Percentiles rank a stretch among this genome's conserved stretches.
These are phyloP conservation scores for Rhingia rostrata DNA, from an alignment of 2,888 invertebrate species.

Conservation along the genomic window DNA sequence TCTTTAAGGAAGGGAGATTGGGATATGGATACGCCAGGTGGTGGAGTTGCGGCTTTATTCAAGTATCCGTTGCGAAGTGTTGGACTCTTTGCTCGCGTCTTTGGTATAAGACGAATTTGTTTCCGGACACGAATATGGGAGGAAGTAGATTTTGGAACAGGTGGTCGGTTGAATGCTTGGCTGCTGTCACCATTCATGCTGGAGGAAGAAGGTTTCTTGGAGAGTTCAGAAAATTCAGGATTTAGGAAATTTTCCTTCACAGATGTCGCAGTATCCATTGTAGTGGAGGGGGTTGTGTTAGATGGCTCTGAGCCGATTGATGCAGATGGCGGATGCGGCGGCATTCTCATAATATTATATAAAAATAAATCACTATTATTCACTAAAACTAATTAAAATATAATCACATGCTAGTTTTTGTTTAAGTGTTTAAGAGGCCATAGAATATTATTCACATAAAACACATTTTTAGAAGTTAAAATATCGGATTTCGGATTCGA, in stretches of 20 bases:
- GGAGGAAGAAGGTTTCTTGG: conserved; percentile 34
- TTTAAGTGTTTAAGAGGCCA: conserved; percentile 1
- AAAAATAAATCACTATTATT: conserved; percentile 3
- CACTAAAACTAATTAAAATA: conserved; percentile 12
- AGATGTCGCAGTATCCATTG: conserved; percentile 43
- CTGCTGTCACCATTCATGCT: conserved; percentile 51
- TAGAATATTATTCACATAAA: conserved; percentile 16
- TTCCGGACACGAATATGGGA: conserved; percentile 79
- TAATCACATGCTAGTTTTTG: conserved; percentile 31
- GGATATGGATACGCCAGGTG: conserved; percentile 41
- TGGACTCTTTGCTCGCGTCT: conserved; percentile 77
- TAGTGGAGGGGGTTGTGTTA: conserved; percentile 32
- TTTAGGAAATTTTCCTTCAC: conserved; percentile 51
- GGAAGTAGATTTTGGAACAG: conserved; percentile 79
- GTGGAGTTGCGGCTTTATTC: conserved; percentile 53
- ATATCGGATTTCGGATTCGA: conserved; percentile 68
- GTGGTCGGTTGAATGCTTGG: conserved; percentile 76
- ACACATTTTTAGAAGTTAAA: neutral
- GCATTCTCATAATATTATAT: conserved; percentile 58
- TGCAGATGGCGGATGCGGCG: conserved; percentile 75
- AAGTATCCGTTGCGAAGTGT: conserved; percentile 49
- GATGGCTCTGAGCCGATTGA: conserved; percentile 66
- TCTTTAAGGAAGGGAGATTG: conserved; percentile 40
- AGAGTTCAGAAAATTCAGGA: conserved; percentile 61
- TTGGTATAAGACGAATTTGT: conserved; percentile 77